Evolutionary conservation across 1,140 invertebrate genomes (phyloP), one percentile per base, ranked within the genome.

Genomic region (Ceratina japonica): DNA sequence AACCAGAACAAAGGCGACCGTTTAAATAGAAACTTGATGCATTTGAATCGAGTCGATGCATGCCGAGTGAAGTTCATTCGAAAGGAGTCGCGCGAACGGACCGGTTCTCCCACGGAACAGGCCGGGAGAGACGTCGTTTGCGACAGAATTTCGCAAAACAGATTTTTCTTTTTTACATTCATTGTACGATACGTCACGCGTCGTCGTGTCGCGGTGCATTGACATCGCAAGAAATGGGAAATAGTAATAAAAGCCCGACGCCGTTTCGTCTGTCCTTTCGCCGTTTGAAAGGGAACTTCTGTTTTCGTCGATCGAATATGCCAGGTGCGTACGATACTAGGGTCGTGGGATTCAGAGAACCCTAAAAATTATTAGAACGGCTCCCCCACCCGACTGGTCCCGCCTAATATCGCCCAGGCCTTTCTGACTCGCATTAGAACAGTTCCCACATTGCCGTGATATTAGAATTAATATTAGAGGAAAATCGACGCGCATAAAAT

Each of bases 31-130:
- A 64, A 72, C 20, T 49, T 69, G 64, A 63, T 63, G 68, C 27
- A 58, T 74, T 74, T 51, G 77, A 73, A 73, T 79, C 22, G 63
- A 63, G 70, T n/a, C 58, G 64, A 69, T 80, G 31, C 51, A 56
- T 59, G 62, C 58, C 22, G 22, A 31, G 61, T 16, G 62, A 74
- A 37, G 75, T 84, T 78, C 52, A 74, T 79, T 73, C 66, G 70
- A 82, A 84, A 82, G 72, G 72, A 56, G 78, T 80, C 78, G 78
- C n/a, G 52, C 22, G 24, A 22, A 27, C 63, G 20, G 81, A 87
- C 86, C 85, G 83, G 87, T 88, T 82, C 86, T 81, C 85, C 87
- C 86, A 87, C 77, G 75, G 70, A 49, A 49, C 69, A 56, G 68
- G 58, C 51, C 15, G 59, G 37, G 37, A 44, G 8, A 31, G 24